A percentile compares a stretch with the other conserved stretches of the same genome.
Evolutionary conservation across 1,140 invertebrate species (phyloP).

Genomic region (Laodelphax striatellus): DNA sequence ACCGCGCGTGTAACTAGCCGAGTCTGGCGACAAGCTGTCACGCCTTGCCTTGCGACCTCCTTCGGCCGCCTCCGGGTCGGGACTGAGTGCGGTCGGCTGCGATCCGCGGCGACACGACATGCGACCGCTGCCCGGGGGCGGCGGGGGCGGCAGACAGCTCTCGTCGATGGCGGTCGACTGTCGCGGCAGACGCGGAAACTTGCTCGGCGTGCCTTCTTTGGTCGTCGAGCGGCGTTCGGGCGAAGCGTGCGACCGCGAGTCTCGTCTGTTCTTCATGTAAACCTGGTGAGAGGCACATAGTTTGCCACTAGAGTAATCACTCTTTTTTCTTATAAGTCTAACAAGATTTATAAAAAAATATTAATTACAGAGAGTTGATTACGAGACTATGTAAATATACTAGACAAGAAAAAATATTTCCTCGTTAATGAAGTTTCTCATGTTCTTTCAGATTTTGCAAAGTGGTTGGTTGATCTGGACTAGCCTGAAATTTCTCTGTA

Average conservation of each 20-base stretch:
- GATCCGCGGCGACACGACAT: slow-evolving; percentile 48
- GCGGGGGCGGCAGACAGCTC: slow-evolving; percentile 53
- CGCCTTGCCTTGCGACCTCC: slow-evolving; percentile 55
- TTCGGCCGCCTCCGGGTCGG: slow-evolving; percentile 44
- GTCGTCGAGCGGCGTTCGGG: slow-evolving; percentile 29
- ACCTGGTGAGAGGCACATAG: slow-evolving; percentile 15
- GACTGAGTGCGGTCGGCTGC: slow-evolving; percentile 62
- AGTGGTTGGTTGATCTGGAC: too few species aligned
- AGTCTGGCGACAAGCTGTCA: slow-evolving; percentile 79
- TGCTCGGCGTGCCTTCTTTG: slow-evolving; percentile 35
- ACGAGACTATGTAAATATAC: too few species aligned
- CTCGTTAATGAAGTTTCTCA: too few species aligned
- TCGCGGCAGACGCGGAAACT: slow-evolving; percentile 59
- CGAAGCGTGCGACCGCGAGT: slow-evolving; percentile 49
- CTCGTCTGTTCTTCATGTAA: slow-evolving; percentile 37
- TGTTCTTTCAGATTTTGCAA: too few species aligned
- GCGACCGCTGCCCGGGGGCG: slow-evolving; percentile 22
- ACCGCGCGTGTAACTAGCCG: slow-evolving; percentile 42
- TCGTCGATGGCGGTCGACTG: slow-evolving; percentile 84
- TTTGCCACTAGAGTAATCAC: too few species aligned
- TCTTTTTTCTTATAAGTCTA: too few species aligned
- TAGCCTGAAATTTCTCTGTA: too few species aligned
- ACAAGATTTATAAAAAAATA: too few species aligned
- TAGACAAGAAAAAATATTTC: too few species aligned
- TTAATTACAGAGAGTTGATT: too few species aligned